phyloP scores from a whole-genome alignment of 2,888 invertebrate species.

The Limnephilus lunatus region DNA sequence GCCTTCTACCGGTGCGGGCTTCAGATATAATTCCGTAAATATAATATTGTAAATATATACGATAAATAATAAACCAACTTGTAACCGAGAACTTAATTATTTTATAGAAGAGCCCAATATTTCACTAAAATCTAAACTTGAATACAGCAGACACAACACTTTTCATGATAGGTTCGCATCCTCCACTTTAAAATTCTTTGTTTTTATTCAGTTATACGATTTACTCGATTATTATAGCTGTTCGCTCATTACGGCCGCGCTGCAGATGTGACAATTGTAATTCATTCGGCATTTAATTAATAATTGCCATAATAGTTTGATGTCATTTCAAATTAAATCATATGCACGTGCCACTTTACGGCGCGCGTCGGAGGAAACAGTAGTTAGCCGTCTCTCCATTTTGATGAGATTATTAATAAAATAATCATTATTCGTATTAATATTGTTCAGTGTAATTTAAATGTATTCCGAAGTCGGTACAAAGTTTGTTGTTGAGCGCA shows the following conservation, averaged over 20 bases:
- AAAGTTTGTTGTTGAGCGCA: not conserved
- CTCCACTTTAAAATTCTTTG: not conserved
- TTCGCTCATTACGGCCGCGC: constrained; percentile 24
- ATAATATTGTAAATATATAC: too few species aligned
- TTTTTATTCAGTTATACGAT: not conserved
- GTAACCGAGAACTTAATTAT: too few species aligned
- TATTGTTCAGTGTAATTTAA: not conserved
- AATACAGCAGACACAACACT: too few species aligned
- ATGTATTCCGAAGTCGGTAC: not conserved
- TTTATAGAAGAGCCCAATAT: too few species aligned
- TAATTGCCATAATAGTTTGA: constrained; percentile 9
- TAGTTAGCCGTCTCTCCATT: not conserved
- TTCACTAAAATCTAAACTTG: too few species aligned
- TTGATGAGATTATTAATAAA: not conserved
- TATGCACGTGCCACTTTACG: not conserved
- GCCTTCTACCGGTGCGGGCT: too few species aligned
- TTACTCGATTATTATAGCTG: constrained; percentile 13
- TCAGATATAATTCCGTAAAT: too few species aligned
- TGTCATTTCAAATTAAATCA: constrained; percentile 11
- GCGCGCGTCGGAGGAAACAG: not conserved
- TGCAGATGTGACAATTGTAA: constrained; percentile 17
- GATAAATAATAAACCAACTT: too few species aligned
- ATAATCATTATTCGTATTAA: not conserved
- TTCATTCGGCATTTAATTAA: not conserved
- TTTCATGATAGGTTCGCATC: not conserved